Conservation (phyloP, 2,888 invertebrate genomes). For the Eurytoma adleriae region DNA sequence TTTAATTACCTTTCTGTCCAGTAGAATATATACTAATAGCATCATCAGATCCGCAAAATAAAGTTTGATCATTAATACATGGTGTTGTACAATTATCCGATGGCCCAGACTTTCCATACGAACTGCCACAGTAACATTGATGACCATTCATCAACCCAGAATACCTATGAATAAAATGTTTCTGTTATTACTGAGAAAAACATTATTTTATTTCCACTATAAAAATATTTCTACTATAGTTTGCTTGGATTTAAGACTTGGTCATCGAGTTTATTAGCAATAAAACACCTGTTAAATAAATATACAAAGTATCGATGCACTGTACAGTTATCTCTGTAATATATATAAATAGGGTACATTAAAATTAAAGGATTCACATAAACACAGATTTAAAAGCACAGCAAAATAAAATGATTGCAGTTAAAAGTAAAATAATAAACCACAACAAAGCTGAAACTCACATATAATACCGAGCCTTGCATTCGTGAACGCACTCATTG, state of each 20-base stretch:
- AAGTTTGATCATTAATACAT: conserved; percentile 81
- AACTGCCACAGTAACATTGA: conserved; percentile 77
- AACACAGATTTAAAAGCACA: neutral
- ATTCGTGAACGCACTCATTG: conserved; percentile 66
- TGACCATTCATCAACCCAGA: conserved; percentile 77
- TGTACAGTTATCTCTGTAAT: no score
- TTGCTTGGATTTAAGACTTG: neutral
- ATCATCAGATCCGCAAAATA: conserved; percentile 83
- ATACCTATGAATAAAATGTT: conserved; percentile 68
- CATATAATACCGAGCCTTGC: conserved; percentile 70
- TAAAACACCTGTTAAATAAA: neutral
- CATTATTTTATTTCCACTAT: neutral
- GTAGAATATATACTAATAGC: conserved; percentile 85
- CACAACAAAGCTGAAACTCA: conserved; percentile 58
- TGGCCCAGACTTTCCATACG: conserved; percentile 67
- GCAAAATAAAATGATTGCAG: neutral
- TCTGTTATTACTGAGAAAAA: conserved; percentile 26
- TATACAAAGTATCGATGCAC: neutral
- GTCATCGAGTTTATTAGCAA: neutral
- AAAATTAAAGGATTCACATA: neutral
- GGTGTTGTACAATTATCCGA: conserved; percentile 77
- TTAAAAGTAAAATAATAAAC: neutral
- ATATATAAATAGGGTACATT: no score
- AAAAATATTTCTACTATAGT: neutral
- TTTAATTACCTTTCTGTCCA: conserved; percentile 75